Percentiles rank a stretch among this genome's conserved stretches.
Conservation (phyloP, 1,140 invertebrate genomes). For the Ceratina calcarata region DNA sequence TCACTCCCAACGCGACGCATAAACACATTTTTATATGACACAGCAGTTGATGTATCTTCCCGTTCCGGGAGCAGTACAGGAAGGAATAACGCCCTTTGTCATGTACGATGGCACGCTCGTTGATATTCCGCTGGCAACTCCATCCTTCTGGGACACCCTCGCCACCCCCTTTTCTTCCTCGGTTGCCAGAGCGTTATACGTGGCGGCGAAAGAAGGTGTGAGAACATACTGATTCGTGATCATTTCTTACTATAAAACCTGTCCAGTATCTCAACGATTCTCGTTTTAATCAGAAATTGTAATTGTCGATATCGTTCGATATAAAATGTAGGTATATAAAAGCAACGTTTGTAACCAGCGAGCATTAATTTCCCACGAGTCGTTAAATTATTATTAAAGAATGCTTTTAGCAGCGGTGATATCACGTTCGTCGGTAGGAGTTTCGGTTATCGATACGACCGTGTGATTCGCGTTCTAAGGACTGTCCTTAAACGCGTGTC, state of each 20-base stretch:
- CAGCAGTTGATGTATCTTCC: constrained; percentile 75
- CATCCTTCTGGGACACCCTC: constrained; percentile 64
- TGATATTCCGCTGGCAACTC: constrained; percentile 74
- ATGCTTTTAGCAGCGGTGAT: constrained; percentile 60
- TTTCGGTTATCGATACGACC: constrained; percentile 51
- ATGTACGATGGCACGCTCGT: constrained; percentile 62
- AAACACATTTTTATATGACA: constrained; percentile 78
- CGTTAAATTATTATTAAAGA: constrained; percentile 57
- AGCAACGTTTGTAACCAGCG: background rate
- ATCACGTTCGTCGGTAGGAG: constrained; percentile 43
- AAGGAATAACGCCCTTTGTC: constrained; percentile 72
- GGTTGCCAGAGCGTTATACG: background rate
- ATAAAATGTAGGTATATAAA: background rate
- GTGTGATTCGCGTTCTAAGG: constrained; percentile 35
- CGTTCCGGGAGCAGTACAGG: constrained; percentile 46
- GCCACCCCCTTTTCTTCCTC: constrained; percentile 16
- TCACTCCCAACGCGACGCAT: constrained; percentile 68
- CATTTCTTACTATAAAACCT: too few relatives aligned
- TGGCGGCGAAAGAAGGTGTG: background rate
- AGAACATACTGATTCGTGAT: constrained; percentile 21
- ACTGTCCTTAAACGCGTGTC: constrained; percentile 65
- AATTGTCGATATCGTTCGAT: too few relatives aligned
- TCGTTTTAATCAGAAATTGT: background rate
- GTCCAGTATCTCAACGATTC: too few relatives aligned
- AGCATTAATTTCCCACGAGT: background rate